Conservation (phyloP, 2,797 vertebrate genomes). For the Vultur gryphus region DNA sequence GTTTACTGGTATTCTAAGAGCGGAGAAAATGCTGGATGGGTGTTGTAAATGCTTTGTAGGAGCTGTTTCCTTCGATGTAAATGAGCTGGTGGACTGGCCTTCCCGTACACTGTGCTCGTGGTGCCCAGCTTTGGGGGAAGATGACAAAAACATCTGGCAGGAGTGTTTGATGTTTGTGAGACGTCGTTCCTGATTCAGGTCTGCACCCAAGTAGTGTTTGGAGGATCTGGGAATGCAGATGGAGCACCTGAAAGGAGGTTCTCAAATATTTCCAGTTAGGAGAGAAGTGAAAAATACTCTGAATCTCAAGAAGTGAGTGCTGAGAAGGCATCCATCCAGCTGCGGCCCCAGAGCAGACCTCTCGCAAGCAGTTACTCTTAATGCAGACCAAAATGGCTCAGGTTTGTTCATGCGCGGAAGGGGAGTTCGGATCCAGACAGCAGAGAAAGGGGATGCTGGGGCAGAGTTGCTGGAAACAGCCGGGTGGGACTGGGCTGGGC, state of each 20-base stretch:
- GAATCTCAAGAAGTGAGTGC: neutral
- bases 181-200: neutral
- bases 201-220: neutral
- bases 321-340: neutral
- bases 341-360: neutral
- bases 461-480: neutral
- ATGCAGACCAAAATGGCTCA: neutral
- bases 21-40: neutral
- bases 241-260: neutral
- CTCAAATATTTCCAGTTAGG: neutral
- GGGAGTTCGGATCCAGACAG: neutral
- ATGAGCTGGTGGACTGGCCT: neutral
- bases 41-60: neutral
- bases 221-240: neutral
- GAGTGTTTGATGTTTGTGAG: neutral
- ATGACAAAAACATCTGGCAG: neutral
- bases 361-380: neutral
- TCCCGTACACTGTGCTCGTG: accelerated
- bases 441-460: neutral
- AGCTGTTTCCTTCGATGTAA: neutral
- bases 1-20: neutral
- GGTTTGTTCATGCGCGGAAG: neutral
- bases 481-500: neutral
- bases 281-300: neutral
- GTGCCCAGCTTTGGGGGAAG: neutral